phyloP scores from a whole-genome alignment of 2,797 vertebrate species.

The Glossophaga mutica region DNA sequence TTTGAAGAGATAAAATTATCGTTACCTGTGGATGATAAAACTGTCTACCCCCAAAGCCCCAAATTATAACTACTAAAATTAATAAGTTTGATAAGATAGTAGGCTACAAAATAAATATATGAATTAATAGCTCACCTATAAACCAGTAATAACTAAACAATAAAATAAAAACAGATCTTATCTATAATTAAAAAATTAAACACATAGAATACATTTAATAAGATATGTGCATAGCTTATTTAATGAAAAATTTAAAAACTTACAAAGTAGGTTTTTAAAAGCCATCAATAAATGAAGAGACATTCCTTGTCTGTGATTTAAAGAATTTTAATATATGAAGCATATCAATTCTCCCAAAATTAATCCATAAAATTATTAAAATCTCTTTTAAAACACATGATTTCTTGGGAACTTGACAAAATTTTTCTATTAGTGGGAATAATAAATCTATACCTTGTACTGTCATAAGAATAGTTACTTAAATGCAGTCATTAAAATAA shows the following conservation, averaged over 20 bases:
- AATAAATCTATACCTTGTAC: not conserved
- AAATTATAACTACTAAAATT: not conserved
- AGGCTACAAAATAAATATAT: not conserved
- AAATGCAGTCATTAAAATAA: not conserved
- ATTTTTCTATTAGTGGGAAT: not conserved
- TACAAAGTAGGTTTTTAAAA: not conserved
- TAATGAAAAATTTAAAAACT: not conserved
- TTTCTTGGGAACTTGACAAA: not conserved
- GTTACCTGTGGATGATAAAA: not conserved
- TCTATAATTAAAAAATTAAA: not conserved
- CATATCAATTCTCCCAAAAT: not conserved
- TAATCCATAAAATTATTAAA: not conserved
- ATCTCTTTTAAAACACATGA: not conserved
- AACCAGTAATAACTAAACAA: not conserved
- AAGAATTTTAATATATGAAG: not conserved
- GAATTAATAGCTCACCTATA: not conserved
- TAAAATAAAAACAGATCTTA: not conserved
- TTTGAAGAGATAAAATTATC: conserved; percentile 26
- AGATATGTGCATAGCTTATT: not conserved
- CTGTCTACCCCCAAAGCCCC: not conserved
- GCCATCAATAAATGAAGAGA: not conserved
- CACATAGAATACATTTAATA: not conserved
- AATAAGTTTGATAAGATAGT: not conserved
- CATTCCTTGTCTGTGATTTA: not conserved
- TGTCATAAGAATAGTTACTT: not conserved